Evolutionary conservation across 2,888 invertebrate genomes (phyloP).

Genomic region (Sialis fuliginosa): DNA sequence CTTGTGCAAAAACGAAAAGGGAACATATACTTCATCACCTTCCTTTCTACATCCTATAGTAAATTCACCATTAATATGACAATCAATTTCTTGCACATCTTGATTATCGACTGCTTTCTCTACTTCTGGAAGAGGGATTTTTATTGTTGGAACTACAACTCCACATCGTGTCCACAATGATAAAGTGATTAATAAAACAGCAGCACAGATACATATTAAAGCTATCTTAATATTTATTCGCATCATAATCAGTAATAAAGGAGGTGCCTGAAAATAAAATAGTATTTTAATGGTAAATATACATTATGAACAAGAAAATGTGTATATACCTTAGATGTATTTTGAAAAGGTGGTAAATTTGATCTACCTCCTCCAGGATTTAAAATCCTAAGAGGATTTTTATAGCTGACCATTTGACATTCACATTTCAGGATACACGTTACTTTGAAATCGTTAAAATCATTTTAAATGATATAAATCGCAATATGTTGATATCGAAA

Average conservation of each 20-base stretch:
- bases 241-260: slow-evolving; percentile 44
- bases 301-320: not conserved
- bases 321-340: not conserved
- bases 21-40: slow-evolving; percentile 75
- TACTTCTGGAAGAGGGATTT: not conserved
- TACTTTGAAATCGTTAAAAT: not conserved
- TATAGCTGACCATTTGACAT: slow-evolving; percentile 3
- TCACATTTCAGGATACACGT: slow-evolving; percentile 3
- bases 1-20: slow-evolving; percentile 81
- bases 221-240: slow-evolving; percentile 62
- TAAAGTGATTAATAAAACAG: slow-evolving; percentile 48
- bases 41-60: slow-evolving; percentile 61
- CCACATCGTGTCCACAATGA: slow-evolving; percentile 63
- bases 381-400: slow-evolving; percentile 5
- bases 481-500: no score
- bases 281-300: not conserved
- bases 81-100: slow-evolving; percentile 55
- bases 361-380: slow-evolving; percentile 5
- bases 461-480: no score
- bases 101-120: slow-evolving; percentile 18
- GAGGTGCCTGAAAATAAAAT: slow-evolving; percentile 20
- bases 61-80: slow-evolving; percentile 77
- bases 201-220: slow-evolving; percentile 42
- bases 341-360: not conserved
- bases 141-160: slow-evolving; percentile 23